A percentile compares a stretch with the other conserved stretches of the same genome.
Evolutionary conservation across 2,113 vertebrate species (phyloP).

Genomic region (Cricetomys ansorgei): DNA sequence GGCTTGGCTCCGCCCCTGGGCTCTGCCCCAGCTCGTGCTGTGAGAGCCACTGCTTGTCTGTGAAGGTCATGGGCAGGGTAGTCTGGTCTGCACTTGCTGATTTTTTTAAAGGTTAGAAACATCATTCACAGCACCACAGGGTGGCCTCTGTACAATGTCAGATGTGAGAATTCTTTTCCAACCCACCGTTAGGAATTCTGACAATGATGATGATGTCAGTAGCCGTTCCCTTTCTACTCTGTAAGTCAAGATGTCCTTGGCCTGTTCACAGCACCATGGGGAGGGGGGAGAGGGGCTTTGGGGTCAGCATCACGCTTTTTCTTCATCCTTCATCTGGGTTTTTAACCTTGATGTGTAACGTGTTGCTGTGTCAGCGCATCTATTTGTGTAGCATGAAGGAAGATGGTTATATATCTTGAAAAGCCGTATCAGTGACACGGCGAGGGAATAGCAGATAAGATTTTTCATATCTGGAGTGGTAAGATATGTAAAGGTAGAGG

Average conservation of each 20-base stretch:
- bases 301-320: background rate
- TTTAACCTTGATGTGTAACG: background rate
- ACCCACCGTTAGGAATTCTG: background rate
- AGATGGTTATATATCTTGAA: background rate
- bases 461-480: background rate
- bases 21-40: background rate
- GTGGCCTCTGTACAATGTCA: background rate
- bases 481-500: background rate
- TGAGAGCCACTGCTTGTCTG: rapidly evolving
- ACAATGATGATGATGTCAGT: background rate
- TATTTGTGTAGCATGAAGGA: background rate
- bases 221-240: background rate
- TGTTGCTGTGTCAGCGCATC: background rate
- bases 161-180: background rate
- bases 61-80: background rate
- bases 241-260: background rate
- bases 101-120: background rate
- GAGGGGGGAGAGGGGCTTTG: too few relatives aligned
- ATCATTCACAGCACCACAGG: background rate
- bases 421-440: background rate
- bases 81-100: background rate
- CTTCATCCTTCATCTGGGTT: background rate
- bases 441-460: background rate
- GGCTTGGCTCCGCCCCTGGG: background rate
- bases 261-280: rapidly evolving